Evolutionary conservation across 2,888 invertebrate species (phyloP), one percentile per base, ranked within the genome.

Genomic region (Hoplodrina ambigua): DNA sequence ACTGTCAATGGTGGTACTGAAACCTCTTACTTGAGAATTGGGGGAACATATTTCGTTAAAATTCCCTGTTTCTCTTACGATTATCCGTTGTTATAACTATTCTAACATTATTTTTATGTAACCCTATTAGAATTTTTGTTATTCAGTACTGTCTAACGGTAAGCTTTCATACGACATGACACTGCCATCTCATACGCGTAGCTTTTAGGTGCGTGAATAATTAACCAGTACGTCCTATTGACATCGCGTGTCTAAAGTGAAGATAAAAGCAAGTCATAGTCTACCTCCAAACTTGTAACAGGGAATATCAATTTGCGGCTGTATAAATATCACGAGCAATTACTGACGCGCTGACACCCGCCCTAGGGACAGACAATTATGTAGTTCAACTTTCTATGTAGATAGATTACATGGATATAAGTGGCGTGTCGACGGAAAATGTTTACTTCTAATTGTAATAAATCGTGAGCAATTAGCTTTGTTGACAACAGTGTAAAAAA

Each of bases 301-400:
- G 52, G 76, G 81, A 84, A 85, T 84, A 80, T 85, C 83, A 85
- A 85, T 85, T 85, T 80, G 72, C 59, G 76, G 61, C 71, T 71
- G 41, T 70, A 75, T 71, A 69, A 70, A 80, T 78, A 64, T 76
- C 67, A 74, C 62, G 41, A 59, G 54, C 62, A 69, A 72, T 79
- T 72, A 74, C 65, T 59, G 33, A 69, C 65, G 59, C 53, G 41
- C 44, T 53, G n/a, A 70, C 71, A 63, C 54, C 66, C 65, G 49
- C 70, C 59, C 62, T 20, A 44, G 61, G 62, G 64, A 62, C 59
- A 13, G n/a, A 49, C 20, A 44, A 60, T 72, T 62, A 63, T 55
- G 44, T 65, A 46, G 30, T 54, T 49, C 7, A 54, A 33, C 11
- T n/a, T 53, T 70, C 41, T 50, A 20, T 49, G 20, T 33, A 25